phyloP scores from a whole-genome alignment of 2,797 vertebrate species.

The Gambelia wislizenii region DNA sequence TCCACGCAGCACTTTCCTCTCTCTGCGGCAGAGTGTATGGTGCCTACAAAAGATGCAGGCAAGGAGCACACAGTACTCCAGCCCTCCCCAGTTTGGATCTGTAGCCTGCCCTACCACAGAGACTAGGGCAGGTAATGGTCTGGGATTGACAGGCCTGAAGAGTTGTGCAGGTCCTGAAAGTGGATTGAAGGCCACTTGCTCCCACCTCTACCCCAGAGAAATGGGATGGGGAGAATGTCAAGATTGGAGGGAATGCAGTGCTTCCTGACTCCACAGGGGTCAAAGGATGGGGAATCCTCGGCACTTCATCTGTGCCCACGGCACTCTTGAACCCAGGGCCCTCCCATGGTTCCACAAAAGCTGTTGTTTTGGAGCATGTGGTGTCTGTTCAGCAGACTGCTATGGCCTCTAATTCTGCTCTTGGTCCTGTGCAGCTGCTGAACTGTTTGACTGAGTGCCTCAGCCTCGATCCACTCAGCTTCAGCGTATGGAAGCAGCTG shows the following conservation, averaged over 20 bases:
- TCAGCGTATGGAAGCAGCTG: conserved; percentile 94
- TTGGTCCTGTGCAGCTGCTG: conserved; percentile 82
- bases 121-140: not conserved
- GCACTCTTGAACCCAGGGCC: not conserved
- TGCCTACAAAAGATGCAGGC: not conserved
- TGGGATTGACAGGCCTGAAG: not conserved
- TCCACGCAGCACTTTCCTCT: not conserved
- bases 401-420: not conserved
- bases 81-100: not conserved
- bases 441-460: conserved; percentile 91
- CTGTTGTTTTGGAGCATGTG: not conserved
- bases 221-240: not conserved
- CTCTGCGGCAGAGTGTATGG: not conserved
- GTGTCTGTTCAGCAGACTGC: not conserved
- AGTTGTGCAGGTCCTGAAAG: too few species aligned
- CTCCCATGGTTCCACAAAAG: too few species aligned
- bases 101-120: not conserved
- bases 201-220: not conserved
- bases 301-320: not conserved
- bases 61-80: too few species aligned
- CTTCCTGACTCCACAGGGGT: not conserved
- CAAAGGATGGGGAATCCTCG: not conserved
- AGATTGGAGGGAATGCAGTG: too few species aligned
- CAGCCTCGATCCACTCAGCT: conserved; percentile 87
- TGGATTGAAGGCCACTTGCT: too few species aligned